phyloP scores from a whole-genome alignment of 2,797 vertebrate genomes.

The Threskiornis aethiopicus region DNA sequence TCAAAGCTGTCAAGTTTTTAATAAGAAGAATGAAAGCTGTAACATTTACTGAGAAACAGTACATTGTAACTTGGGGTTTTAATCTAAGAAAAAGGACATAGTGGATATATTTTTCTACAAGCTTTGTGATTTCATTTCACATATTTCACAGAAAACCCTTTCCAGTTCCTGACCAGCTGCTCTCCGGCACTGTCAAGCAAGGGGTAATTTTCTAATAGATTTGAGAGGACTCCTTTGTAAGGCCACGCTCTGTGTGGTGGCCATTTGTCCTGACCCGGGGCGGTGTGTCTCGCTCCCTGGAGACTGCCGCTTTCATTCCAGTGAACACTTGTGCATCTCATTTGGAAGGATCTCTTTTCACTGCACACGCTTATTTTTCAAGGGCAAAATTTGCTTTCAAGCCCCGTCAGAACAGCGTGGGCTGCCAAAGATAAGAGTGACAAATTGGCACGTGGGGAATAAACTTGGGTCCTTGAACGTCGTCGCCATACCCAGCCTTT shows the following conservation, averaged over 20 bases:
- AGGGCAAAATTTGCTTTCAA: not conserved
- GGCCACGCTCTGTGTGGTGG: accelerated
- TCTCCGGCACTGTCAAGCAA: not conserved
- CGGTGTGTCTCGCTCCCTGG: not conserved
- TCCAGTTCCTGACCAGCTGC: not conserved
- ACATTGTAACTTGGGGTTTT: not conserved
- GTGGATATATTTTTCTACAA: not conserved
- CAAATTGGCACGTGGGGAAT: not conserved
- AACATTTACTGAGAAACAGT: not conserved
- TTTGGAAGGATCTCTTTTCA: not conserved
- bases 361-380: not conserved
- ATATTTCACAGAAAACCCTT: not conserved
- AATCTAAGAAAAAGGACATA: not conserved
- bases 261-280: not conserved
- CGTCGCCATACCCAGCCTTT: not conserved
- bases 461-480: not conserved
- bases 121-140: not conserved
- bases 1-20: not conserved
- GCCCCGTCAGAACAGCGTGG: not conserved
- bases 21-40: not conserved
- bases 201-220: not conserved
- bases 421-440: not conserved
- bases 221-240: not conserved
- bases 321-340: not conserved
- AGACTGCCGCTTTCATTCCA: not conserved